Base-by-base conservation (phyloP, 2,888 invertebrate genomes). In the Eilema caniola region DNA sequence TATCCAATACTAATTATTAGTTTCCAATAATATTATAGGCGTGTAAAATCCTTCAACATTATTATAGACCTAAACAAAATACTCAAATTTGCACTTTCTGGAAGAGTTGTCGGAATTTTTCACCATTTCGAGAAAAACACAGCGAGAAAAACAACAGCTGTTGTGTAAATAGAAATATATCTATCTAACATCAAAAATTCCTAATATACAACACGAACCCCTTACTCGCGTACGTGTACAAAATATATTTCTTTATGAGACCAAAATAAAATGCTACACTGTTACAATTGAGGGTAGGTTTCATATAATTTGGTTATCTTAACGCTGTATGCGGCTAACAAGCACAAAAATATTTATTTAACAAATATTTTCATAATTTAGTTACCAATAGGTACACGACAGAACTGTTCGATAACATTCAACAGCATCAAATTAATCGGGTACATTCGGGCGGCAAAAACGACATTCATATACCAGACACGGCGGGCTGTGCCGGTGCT, bases 131-230 rank as follows among this genome's bases (percentile, higher is more conserved):
- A 75, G 77, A 78, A 77, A 64, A 70, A 74, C 68, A 73, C 73
- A 73, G 66, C 75, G 56, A 41, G 71, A 64, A n/a, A 28, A 5
- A 28, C 28, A 28, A 4, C 2, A 28, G 28, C 5, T 4, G 12
- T n/a, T 8, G 14, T 65, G 75, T 69, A 77, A 77, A 81, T 82
- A 76, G 65, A 76, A 77, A 75, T 61, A 73, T 74, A 72, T 72
- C 67, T 69, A 63, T 72, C 71, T 74, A 77, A 73, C 73, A 76
- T 60, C 67, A 75, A 59, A 72, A 66, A 71, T 74, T 70, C 74
- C 73, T 67, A 76, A 83, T 85, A 84, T 84, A 85, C 81, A 85
- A 85, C 80, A 79, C 76, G 75, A 72, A 81, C 75, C 67, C 53
- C 70, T 71, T 28, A 61, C 68, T 68, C 74, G 73, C 73, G 78